phyloP scores from a whole-genome alignment of 2,797 vertebrate genomes.

The Sus cebifrons region DNA sequence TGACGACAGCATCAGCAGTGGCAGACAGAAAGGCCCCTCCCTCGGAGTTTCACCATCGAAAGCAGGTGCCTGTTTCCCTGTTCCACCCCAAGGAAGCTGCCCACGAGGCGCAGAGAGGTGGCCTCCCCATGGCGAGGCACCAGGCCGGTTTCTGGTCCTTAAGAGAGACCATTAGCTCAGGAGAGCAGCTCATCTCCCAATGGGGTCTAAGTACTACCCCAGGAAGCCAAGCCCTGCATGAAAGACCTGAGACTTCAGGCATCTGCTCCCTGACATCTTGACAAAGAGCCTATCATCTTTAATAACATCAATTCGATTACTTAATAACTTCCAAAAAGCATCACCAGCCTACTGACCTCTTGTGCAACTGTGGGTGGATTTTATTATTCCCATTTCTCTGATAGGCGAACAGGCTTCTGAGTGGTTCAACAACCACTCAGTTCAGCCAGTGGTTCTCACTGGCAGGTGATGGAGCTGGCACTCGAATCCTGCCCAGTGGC shows the following conservation, averaged over 20 bases:
- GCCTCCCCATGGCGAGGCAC: neutral
- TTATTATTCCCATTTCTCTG: slow-evolving; percentile 46
- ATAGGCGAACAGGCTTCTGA: slow-evolving; percentile 2
- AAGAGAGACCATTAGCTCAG: neutral
- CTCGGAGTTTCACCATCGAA: slow-evolving; percentile 61
- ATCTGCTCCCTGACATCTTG: neutral
- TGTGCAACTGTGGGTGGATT: neutral
- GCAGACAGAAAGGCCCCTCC: slow-evolving; percentile 55
- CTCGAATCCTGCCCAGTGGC: neutral
- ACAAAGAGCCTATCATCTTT: neutral
- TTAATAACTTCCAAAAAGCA: neutral
- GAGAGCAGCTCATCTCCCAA: neutral
- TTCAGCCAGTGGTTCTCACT: neutral
- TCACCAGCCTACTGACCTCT: neutral
- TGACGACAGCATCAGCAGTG: neutral
- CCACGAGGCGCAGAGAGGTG: neutral
- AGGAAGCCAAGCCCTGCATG: neutral
- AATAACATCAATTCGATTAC: neutral
- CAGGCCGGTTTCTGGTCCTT: slow-evolving; percentile 1
- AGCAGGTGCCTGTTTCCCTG: slow-evolving; percentile 36
- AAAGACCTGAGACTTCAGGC: neutral
- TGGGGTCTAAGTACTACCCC: neutral
- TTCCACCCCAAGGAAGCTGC: neutral
- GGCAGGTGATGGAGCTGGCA: neutral
- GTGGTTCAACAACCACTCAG: neutral